Percentiles rank a stretch among this genome's conserved stretches.
Evolutionary conservation across 2,888 invertebrate species (phyloP).

Genomic region (Syritta pipiens): DNA sequence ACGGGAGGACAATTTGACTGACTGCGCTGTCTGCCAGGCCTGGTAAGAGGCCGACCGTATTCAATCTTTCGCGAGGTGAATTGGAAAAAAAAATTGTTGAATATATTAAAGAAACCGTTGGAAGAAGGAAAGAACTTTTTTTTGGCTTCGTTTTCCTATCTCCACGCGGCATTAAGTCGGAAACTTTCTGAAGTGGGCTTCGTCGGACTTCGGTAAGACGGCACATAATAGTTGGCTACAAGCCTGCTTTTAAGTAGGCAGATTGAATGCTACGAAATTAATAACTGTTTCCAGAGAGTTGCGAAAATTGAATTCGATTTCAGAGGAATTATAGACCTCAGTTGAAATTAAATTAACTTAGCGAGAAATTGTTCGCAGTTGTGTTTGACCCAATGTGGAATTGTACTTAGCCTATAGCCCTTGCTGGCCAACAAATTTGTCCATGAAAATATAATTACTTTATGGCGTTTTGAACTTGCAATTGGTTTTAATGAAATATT

Average conservation of each 20-base stretch:
- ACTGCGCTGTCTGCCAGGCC: conserved; percentile 23
- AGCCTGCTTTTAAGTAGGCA: conserved; percentile 40
- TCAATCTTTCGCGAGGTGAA: conserved; percentile 9
- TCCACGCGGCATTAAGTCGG: conserved; percentile 13
- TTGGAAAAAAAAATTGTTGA: conserved; percentile 34
- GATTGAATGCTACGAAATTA: conserved; percentile 46
- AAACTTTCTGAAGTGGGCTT: conserved; percentile 36
- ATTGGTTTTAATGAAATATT: too few relatives aligned
- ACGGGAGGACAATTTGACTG: conserved; percentile 45
- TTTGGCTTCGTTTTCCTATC: conserved; percentile 13
- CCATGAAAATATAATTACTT: too few relatives aligned
- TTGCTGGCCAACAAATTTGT: too few relatives aligned
- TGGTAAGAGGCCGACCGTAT: conserved; percentile 7
- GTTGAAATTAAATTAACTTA: too few relatives aligned
- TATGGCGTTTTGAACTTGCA: too few relatives aligned
- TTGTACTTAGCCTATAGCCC: too few relatives aligned
- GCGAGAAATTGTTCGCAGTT: too few relatives aligned
- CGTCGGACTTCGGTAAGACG: conserved; percentile 15
- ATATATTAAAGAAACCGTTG: conserved; percentile 34
- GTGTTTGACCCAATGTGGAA: too few relatives aligned
- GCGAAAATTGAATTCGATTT: too few relatives aligned
- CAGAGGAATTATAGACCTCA: too few relatives aligned
- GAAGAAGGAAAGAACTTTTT: conserved; percentile 7
- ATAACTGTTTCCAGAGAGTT: conserved; percentile 42
- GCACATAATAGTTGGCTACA: conserved; percentile 43